These are phyloP conservation scores for Holothuria scabra DNA, from an alignment of 53 echinoderm and acorn worm genomes.

Conservation along the genomic window DNA sequence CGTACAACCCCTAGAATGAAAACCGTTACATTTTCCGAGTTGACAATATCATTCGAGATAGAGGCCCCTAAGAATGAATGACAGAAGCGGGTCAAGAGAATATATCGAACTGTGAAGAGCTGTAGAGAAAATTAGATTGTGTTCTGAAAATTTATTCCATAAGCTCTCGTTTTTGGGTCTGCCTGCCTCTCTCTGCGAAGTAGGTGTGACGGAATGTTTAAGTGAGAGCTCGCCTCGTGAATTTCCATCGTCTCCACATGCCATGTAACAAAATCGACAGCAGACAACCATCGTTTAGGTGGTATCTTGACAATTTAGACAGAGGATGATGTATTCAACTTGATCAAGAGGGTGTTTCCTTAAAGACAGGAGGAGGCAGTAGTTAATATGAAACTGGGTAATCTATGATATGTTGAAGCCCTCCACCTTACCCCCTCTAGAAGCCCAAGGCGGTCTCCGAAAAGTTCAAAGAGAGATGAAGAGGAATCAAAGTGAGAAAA, in stretches of 20 bases:
- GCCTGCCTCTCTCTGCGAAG: slow-evolving; percentile 11
- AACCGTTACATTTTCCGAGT: slow-evolving; percentile 52
- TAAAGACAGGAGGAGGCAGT: too few species aligned
- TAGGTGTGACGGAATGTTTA: slow-evolving; percentile 50
- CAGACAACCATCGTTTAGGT: slow-evolving; percentile 6
- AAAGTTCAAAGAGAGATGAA: slow-evolving; percentile 14
- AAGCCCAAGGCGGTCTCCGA: too few species aligned
- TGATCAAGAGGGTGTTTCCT: too few species aligned
- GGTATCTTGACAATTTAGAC: slow-evolving; percentile 20
- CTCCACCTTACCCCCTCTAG: too few species aligned
- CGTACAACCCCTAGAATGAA: slow-evolving; percentile 28
- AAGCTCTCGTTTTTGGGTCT: slow-evolving; percentile 50
- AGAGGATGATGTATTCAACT: too few species aligned
- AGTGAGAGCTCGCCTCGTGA: slow-evolving; percentile 30
- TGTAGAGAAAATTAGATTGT: slow-evolving; percentile 50
- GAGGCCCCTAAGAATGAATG: slow-evolving; percentile 51
- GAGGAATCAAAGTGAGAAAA: background rate
- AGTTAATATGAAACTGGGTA: too few species aligned
- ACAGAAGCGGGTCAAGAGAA: slow-evolving; percentile 60
- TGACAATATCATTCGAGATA: slow-evolving; percentile 52
- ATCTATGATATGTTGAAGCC: too few species aligned
- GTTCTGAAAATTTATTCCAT: slow-evolving; percentile 60
- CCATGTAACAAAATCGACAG: slow-evolving; percentile 51
- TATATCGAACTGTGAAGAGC: slow-evolving; percentile 41
- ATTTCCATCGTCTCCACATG: slow-evolving; percentile 10